These are phyloP conservation scores for Ophonus ardosiacus DNA, from an alignment of 2,888 invertebrate species.

Conservation along the genomic window DNA sequence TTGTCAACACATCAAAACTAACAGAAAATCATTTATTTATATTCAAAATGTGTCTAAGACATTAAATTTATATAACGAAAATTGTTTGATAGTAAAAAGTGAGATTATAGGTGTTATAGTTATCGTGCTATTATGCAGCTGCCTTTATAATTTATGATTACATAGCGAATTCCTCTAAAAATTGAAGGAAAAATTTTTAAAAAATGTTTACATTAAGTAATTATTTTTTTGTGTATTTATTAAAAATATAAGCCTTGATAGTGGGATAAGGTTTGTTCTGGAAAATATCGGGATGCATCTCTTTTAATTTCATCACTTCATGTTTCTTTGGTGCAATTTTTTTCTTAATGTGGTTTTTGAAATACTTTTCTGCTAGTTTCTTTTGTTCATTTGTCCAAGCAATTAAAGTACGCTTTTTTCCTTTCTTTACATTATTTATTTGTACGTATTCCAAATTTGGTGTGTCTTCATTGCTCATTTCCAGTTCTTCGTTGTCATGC, in stretches of 20 bases:
- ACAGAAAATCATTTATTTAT: too few relatives aligned
- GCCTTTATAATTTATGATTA: too few relatives aligned
- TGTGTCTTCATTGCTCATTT: not conserved
- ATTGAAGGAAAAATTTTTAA: too few relatives aligned
- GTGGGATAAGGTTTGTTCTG: conserved; percentile 67
- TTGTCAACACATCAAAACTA: too few relatives aligned
- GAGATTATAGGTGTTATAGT: too few relatives aligned
- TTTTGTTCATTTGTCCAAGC: not conserved
- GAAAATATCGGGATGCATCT: conserved; percentile 64
- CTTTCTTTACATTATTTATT: not conserved
- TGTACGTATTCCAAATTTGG: not conserved
- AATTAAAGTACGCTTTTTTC: not conserved
- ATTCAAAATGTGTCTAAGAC: too few relatives aligned
- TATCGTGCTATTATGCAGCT: too few relatives aligned
- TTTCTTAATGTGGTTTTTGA: conserved; percentile 68
- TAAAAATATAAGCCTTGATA: not conserved
- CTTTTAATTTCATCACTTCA: conserved; percentile 67
- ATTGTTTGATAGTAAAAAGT: too few relatives aligned
- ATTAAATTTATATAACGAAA: too few relatives aligned
- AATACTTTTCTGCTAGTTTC: conserved; percentile 56
- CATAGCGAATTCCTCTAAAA: too few relatives aligned
- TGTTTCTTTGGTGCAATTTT: conserved; percentile 67
- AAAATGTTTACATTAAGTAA: too few relatives aligned
- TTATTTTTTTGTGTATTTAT: not conserved
- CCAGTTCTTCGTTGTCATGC: not conserved